These are phyloP conservation scores for Plotosus lineatus DNA, from an alignment of 2,113 vertebrate species.

Conservation along the genomic window DNA sequence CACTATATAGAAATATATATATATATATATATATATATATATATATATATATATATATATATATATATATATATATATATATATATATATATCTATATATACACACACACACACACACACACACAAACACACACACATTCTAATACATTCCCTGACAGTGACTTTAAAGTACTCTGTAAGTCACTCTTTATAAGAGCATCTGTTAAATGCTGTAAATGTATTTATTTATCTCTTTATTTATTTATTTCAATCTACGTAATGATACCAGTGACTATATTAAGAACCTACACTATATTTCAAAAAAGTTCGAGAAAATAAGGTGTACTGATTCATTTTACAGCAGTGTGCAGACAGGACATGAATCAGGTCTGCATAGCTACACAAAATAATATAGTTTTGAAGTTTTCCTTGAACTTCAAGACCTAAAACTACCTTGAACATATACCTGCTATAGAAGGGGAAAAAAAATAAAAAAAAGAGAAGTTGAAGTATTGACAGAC, in stretches of 20 bases:
- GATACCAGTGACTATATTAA: background rate
- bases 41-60: no score
- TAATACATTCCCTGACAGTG: no score
- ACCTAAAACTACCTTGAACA: background rate
- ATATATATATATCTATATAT: no score
- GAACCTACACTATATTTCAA: background rate
- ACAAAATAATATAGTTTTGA: background rate
- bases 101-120: no score
- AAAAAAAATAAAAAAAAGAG: background rate
- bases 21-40: no score
- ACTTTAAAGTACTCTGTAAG: no score
- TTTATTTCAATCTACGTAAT: background rate
- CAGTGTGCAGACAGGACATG: background rate
- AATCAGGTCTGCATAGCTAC: background rate
- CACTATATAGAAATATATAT: no score
- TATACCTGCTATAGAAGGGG: background rate
- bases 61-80: no score
- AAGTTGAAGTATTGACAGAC: conserved; percentile 4
- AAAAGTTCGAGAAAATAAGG: background rate
- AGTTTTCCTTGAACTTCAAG: background rate
- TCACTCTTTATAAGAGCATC: no score
- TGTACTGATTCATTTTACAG: background rate
- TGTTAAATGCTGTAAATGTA: no score
- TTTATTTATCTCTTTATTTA: no score
- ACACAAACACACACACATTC: no score